Evolutionary conservation across 2,797 vertebrate genomes (phyloP).

Genomic region (Melanotaenia trifasciata): DNA sequence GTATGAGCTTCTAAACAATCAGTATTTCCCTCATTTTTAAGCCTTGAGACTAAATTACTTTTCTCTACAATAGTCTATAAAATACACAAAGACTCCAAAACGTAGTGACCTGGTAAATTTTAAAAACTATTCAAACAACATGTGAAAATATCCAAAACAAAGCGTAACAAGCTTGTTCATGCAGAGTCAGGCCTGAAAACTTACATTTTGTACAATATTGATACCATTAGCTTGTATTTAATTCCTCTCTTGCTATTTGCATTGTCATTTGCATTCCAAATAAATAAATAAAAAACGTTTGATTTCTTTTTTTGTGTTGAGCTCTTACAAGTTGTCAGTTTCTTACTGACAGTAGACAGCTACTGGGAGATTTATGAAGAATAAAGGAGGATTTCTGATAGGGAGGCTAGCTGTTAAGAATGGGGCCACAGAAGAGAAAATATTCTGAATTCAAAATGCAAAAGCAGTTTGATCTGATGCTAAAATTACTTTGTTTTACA

Average conservation of each 20-base stretch:
- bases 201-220: too few relatives aligned
- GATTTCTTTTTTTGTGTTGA: background rate
- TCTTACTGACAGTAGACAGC: background rate
- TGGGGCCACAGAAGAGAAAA: background rate
- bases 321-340: background rate
- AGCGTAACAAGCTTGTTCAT: background rate
- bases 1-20: conserved; percentile 53
- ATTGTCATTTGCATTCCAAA: background rate
- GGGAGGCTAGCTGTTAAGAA: background rate
- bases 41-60: conserved; percentile 21
- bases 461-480: background rate
- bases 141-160: conserved; percentile 1
- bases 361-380: background rate
- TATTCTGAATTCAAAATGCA: background rate
- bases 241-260: background rate
- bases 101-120: conserved; percentile 18
- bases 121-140: conserved; percentile 3
- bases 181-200: background rate
- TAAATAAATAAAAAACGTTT: background rate
- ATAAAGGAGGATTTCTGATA: background rate
- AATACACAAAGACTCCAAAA: conserved; percentile 16
- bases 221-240: background rate
- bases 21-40: conserved; percentile 26
- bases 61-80: background rate
- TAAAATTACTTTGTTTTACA: background rate